These are phyloP conservation scores for Trichogramma pretiosum DNA, from an alignment of 1,140 invertebrate genomes.

Conservation along the genomic window DNA sequence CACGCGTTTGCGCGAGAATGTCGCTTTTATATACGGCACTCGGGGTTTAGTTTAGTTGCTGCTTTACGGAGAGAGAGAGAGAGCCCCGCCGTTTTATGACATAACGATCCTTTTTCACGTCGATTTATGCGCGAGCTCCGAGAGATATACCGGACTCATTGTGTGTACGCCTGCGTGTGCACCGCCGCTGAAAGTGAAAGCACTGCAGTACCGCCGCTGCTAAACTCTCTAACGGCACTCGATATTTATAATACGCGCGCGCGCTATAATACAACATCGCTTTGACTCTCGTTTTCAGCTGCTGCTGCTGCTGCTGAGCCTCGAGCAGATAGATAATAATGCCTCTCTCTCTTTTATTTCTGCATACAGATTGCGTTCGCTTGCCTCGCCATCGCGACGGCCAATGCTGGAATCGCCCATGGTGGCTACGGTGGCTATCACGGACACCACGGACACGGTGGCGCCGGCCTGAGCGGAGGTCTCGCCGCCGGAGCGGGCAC, in stretches of 20 bases:
- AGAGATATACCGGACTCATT: conserved; percentile 10
- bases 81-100: conserved; percentile 35
- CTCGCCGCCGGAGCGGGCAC: conserved; percentile 43
- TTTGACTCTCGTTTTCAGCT: background rate
- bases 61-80: too few relatives aligned
- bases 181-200: conserved; percentile 12
- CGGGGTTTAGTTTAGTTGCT: conserved; percentile 26
- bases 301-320: background rate
- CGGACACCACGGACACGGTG: conserved; percentile 31
- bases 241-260: background rate
- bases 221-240: background rate
- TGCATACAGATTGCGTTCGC: conserved; percentile 43
- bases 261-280: too few relatives aligned
- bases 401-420: conserved; percentile 40
- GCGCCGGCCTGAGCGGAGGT: conserved; percentile 40
- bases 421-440: conserved; percentile 31
- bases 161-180: conserved; percentile 2
- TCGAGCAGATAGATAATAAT: background rate
- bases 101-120: conserved; percentile 31
- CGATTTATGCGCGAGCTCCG: too few relatives aligned
- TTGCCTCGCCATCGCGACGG: conserved; percentile 44
- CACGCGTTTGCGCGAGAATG: too few relatives aligned
- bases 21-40: too few relatives aligned
- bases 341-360: background rate
- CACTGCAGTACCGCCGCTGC: background rate